Evolutionary conservation across 2,113 vertebrate species (phyloP).

Genomic region (Cyanistes caeruleus): DNA sequence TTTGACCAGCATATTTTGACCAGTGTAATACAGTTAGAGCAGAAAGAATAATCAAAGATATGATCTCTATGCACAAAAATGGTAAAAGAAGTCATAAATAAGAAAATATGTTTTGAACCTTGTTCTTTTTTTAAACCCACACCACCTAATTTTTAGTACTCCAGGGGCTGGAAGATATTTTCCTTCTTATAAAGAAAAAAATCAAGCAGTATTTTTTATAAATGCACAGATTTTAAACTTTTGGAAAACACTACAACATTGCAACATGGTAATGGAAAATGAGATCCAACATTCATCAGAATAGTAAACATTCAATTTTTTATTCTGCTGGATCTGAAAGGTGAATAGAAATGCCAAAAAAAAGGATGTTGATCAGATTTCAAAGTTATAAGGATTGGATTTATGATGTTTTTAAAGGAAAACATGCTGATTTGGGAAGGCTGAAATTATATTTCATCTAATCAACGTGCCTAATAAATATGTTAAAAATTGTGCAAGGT

Average conservation of each 20-base stretch:
- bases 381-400: background rate
- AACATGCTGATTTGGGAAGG: background rate
- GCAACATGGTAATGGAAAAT: background rate
- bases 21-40: background rate
- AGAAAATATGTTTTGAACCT: background rate
- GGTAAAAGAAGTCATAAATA: background rate
- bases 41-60: background rate
- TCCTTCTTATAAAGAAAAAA: background rate
- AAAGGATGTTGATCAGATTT: background rate
- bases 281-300: background rate
- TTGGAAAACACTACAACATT: background rate
- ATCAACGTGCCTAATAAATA: background rate
- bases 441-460: background rate
- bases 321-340: background rate
- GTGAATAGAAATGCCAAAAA: background rate
- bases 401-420: background rate
- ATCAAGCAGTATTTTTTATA: background rate
- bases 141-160: fast-evolving
- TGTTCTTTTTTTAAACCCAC: background rate
- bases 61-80: background rate
- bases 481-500: background rate
- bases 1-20: background rate
- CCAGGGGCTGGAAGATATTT: background rate
- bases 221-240: background rate
- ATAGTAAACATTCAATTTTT: background rate